phyloP scores from a whole-genome alignment of 2,113 vertebrate species.

The Boleophthalmus pectinirostris region DNA sequence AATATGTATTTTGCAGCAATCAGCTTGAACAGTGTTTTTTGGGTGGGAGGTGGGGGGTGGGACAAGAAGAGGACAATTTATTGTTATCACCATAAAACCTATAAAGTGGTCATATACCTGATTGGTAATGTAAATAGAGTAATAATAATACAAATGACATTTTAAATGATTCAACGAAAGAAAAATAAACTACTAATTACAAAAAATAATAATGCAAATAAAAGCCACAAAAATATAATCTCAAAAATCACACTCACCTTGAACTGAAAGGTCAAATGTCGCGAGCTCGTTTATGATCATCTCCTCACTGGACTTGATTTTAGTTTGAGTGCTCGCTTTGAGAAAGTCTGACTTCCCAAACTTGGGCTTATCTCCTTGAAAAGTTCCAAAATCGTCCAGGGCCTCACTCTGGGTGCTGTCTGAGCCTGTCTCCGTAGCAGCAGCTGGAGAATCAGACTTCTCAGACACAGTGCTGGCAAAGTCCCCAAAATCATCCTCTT shows the following conservation, averaged over 20 bases:
- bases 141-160: no score
- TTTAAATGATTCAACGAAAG: no score
- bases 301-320: slow-evolving; percentile 97
- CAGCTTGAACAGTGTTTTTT: not conserved
- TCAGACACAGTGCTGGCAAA: slow-evolving; percentile 79
- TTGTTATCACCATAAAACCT: no score
- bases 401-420: slow-evolving; percentile 72
- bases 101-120: not conserved
- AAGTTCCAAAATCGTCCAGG: slow-evolving; percentile 88
- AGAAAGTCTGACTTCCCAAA: slow-evolving; percentile 98
- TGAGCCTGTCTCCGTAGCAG: slow-evolving; percentile 18
- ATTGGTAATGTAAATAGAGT: not conserved
- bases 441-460: slow-evolving; percentile 64
- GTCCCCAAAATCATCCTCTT: slow-evolving; percentile 81
- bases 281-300: slow-evolving; percentile 97
- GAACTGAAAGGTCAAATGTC: slow-evolving; percentile 95
- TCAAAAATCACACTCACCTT: slow-evolving; percentile 82
- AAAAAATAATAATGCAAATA: not conserved
- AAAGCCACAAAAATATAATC: not conserved
- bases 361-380: slow-evolving; percentile 94
- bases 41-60: no score
- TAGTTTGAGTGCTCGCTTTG: slow-evolving; percentile 90
- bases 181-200: no score
- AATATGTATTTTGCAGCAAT: not conserved
- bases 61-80: no score